Evolutionary conservation across 1,140 invertebrate genomes (phyloP), one percentile per base, ranked within the genome.

Genomic region (Leguminivora glycinivorella): DNA sequence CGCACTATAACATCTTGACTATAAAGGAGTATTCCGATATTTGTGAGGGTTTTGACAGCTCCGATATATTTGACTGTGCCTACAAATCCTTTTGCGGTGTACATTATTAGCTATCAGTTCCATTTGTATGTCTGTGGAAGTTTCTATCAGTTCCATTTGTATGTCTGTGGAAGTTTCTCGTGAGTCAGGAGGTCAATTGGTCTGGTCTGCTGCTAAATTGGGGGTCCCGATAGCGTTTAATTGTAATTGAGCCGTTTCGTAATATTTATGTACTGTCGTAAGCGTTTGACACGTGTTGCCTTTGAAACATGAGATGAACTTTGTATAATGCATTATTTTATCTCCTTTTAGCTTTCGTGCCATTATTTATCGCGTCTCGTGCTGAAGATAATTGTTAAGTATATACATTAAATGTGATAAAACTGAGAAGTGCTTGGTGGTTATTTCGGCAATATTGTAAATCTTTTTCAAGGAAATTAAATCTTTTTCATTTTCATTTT

Each of bases 261-360:
- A 29, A 63, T 52, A 47, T 47, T 17, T 47, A n/a, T 52, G 47
- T 22, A 6, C 17, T 22, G 47, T 52, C 47, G 17, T 2, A 52
- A n/a, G 47, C 19, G 19, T 52, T 52, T 52, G 47, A 52, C 47
- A 52, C 47, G 47, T 70, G 24, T 71, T 73, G 60, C 26, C 9
- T 26, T 52, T 52, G 1, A 7, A 52, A 22, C 47, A 22, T 19
- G 5, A n/a, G 17, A 22, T 10, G 6, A 52, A 52, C 47, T 52
- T 43, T 52, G 19, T 52, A 9, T 52, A 52, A 22, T 52, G 17
- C 47, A 52, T 43, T 43, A 43, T 17, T n/a, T 43, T 17, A 43
- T 43, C 40, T 43, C 9, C 9, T n/a, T 43, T 43, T 43, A 14
- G 40, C 40, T 17, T 43, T 17, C 40, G n/a, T 17, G 40, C 40